Percentiles rank a stretch among this genome's conserved stretches.
These are phyloP conservation scores for Dascillus cervinus DNA, from an alignment of 2,888 invertebrate species.

Conservation along the genomic window DNA sequence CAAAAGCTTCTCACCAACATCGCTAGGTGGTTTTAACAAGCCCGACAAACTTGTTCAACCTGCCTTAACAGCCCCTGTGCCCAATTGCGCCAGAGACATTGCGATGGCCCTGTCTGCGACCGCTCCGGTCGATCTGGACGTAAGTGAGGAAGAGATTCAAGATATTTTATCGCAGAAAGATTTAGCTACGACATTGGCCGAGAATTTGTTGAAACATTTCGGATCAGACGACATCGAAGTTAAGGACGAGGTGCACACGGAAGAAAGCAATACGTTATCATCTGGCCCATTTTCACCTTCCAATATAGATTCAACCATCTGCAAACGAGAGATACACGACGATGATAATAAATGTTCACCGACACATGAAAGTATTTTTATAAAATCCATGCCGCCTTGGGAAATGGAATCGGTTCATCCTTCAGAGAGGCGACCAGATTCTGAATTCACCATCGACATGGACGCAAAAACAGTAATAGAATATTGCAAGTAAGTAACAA, in stretches of 20 bases:
- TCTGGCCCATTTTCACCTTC: constrained; percentile 51
- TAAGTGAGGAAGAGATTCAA: constrained; percentile 65
- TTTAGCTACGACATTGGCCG: constrained; percentile 71
- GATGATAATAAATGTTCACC: constrained; percentile 32
- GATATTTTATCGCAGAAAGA: constrained; percentile 68
- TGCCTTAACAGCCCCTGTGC: constrained; percentile 24
- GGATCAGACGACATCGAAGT: constrained; percentile 60
- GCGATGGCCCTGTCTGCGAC: constrained; percentile 29
- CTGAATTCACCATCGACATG: constrained; percentile 69
- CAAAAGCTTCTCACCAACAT: constrained; percentile 40
- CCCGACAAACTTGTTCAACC: constrained; percentile 39
- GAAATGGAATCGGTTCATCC: constrained; percentile 35
- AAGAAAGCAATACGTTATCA: constrained; percentile 35
- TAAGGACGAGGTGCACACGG: constrained; percentile 30
- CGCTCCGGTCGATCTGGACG: constrained; percentile 43
- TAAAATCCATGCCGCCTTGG: constrained; percentile 51
- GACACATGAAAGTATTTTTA: constrained; percentile 31
- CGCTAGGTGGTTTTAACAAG: constrained; percentile 34
- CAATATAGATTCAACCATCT: constrained; percentile 24
- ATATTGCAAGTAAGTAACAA: constrained; percentile 64
- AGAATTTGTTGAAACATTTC: constrained; percentile 81
- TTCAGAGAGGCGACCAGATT: constrained; percentile 54
- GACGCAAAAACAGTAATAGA: constrained; percentile 64
- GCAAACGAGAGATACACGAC: constrained; percentile 27
- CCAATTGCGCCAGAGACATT: constrained; percentile 24